A percentile compares a stretch with the other conserved stretches of the same genome.
Conservation (phyloP, 2,888 invertebrate species). For the Poecilus cupreus region DNA sequence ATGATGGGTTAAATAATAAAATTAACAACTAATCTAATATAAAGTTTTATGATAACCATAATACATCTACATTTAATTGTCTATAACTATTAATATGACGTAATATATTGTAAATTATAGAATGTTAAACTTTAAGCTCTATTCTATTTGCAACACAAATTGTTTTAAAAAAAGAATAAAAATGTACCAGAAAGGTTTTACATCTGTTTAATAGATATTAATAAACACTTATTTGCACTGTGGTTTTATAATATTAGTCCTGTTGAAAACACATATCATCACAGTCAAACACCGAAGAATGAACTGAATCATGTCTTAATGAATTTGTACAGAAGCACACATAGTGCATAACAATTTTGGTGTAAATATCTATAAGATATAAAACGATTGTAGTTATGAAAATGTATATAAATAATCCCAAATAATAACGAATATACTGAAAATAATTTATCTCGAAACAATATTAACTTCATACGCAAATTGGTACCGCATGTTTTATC, state of each 20-base stretch:
- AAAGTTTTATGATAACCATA: slow-evolving; percentile 12
- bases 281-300: slow-evolving; percentile 7
- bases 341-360: slow-evolving; percentile 37
- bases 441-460: neutral
- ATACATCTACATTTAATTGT: neutral
- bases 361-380: slow-evolving; percentile 17
- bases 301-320: neutral
- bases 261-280: slow-evolving; percentile 15
- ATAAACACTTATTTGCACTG: slow-evolving; percentile 34
- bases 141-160: slow-evolving; percentile 18
- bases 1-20: neutral
- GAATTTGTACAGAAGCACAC: slow-evolving; percentile 3
- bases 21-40: neutral
- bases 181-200: slow-evolving; percentile 29
- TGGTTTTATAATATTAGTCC: neutral
- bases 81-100: neutral
- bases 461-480: slow-evolving; percentile 1
- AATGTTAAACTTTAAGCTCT: neutral
- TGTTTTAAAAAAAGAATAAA: slow-evolving; percentile 20
- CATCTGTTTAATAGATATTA: slow-evolving; percentile 11
- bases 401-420: slow-evolving; percentile 13
- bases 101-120: slow-evolving; percentile 5
- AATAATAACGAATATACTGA: slow-evolving; percentile 13
- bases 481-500: slow-evolving; percentile 10
- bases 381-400: neutral